These are phyloP conservation scores for Orchestes rusci DNA, from an alignment of 2,888 invertebrate species.

Conservation along the genomic window DNA sequence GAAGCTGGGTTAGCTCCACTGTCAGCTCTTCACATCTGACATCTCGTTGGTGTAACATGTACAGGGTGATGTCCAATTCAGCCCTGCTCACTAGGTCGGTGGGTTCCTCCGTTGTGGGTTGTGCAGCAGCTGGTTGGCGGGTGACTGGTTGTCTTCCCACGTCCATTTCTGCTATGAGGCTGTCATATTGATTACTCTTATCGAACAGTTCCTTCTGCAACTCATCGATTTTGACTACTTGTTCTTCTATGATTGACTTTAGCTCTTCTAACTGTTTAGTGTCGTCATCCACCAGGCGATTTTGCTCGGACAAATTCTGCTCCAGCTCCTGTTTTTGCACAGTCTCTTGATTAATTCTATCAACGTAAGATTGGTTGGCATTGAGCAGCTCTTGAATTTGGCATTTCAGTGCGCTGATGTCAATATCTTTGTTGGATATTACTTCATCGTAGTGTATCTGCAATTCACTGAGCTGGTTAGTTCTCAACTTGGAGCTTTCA, in stretches of 20 bases:
- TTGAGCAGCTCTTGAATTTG: constrained; percentile 30
- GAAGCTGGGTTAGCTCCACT: constrained; percentile 69
- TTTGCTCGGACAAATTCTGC: constrained; percentile 49
- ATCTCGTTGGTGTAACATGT: constrained; percentile 81
- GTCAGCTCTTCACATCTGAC: constrained; percentile 82
- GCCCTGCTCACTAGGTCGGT: constrained; percentile 44
- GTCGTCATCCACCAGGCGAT: constrained; percentile 49
- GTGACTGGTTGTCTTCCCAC: constrained; percentile 29
- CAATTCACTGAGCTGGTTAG: constrained; percentile 26
- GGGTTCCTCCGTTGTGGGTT: constrained; percentile 27
- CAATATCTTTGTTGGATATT: constrained; percentile 34
- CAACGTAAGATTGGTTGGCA: constrained; percentile 18
- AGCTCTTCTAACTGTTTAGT: constrained; percentile 51
- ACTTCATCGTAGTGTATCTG: constrained; percentile 34
- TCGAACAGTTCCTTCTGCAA: constrained; percentile 60
- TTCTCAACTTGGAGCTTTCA: constrained; percentile 17
- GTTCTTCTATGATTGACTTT: constrained; percentile 56
- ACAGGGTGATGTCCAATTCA: constrained; percentile 72
- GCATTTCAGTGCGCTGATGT: constrained; percentile 31
- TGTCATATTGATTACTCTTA: constrained; percentile 53
- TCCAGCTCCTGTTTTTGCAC: constrained; percentile 43
- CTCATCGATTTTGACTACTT: constrained; percentile 66
- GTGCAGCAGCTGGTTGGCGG: constrained; percentile 24
- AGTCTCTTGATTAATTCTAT: constrained; percentile 19
- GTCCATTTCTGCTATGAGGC: constrained; percentile 41